A percentile compares a stretch with the other conserved stretches of the same genome.
phyloP scores from a whole-genome alignment of 2,797 vertebrate genomes.

The Otus scops region DNA sequence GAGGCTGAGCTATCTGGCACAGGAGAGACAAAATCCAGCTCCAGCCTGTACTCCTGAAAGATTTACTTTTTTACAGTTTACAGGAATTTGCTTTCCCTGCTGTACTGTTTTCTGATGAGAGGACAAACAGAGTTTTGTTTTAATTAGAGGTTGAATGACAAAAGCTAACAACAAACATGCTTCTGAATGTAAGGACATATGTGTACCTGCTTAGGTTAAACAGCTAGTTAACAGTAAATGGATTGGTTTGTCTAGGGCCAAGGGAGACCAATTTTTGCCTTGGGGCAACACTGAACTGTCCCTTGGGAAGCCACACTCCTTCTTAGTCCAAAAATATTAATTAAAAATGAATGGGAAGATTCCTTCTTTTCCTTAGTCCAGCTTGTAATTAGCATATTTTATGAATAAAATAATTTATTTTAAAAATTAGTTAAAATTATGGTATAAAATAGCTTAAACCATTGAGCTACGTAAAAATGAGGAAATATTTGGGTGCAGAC shows the following conservation, averaged over 20 bases:
- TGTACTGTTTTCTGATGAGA: not conserved
- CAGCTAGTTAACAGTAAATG: not conserved
- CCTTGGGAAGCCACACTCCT: not conserved
- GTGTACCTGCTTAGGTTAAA: not conserved
- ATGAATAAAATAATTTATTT: not conserved
- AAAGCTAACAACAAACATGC: not conserved
- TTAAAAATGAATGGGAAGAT: not conserved
- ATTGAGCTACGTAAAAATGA: not conserved
- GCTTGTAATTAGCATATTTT: not conserved
- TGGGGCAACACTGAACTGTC: not conserved
- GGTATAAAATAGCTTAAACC: not conserved
- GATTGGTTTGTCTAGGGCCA: not conserved
- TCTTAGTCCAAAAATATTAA: not conserved
- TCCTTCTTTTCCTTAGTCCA: not conserved
- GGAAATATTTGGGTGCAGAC: not conserved
- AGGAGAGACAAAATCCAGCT: not conserved
- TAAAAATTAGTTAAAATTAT: not conserved
- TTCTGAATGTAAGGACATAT: not conserved
- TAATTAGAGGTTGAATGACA: not conserved
- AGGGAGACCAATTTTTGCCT: not conserved
- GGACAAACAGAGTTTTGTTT: not conserved
- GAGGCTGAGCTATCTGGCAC: not conserved
- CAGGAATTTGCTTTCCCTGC: not conserved
- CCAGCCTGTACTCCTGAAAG: not conserved
- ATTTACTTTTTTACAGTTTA: too few relatives aligned